Evolutionary conservation across 2,888 invertebrate genomes (phyloP), one percentile per base, ranked within the genome.

Genomic region (Drosophila differens): DNA sequence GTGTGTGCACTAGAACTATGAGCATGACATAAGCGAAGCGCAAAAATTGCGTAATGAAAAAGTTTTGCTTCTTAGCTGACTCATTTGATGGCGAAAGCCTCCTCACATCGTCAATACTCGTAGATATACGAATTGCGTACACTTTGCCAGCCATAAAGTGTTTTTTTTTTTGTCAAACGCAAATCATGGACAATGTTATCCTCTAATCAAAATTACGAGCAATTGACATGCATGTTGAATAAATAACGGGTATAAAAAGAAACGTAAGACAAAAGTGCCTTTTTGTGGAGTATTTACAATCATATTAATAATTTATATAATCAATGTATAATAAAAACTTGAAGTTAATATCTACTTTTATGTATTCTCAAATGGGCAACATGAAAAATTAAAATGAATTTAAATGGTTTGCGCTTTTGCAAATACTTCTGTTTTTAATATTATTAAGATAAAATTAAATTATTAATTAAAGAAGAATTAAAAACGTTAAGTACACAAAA

Each of bases 11-110:
- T 65, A 62, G 44, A 83, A 82, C 66, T 70, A 82, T 71, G 65
- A 67, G 76, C 79, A 82, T 82, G 90, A 84, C 74, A 69, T 80
- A 76, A 72, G 71, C 75, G 63, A 69, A 83, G 74, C 87, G 57
- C 74, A 79, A 77, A 82, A 82, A 87, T 82, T 90, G 79, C 82
- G 84, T 86, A 90, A 89, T 90, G 87, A 81, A 86, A 88, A 90
- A 88, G 87, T 88, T 88, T 70, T 59, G 65, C 73, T 54, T 75
- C 71, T 69, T 72, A 62, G 41, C 81, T 63, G 78, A 78, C 68
- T 61, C 72, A 66, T 63, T 69, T 58, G 60, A 63, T 72, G 59
- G 58, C 54, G 10, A 53, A 64, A 54, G 54, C 55, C 65, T 28
- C 37, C 54, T 32, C 49, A n/a, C 61, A 58, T 49, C 30, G 30